Conservation (phyloP, 2,113 vertebrate species). For the Siniperca knerii region DNA sequence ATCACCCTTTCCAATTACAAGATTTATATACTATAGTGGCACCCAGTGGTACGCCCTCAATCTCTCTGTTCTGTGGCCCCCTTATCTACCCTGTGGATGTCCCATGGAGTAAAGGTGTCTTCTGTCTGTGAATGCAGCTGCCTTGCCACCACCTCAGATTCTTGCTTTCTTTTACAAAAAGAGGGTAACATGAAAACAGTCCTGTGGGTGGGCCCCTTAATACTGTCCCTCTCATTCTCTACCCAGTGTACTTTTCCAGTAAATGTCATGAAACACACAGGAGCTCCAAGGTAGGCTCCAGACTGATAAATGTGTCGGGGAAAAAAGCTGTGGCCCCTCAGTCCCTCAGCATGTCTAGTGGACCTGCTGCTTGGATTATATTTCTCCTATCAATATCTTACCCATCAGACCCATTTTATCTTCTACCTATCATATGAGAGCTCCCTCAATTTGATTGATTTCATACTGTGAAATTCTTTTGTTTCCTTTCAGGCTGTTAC, state of each 20-base stretch:
- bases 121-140: constrained; percentile 85
- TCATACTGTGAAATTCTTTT: constrained; percentile 17
- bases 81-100: constrained; percentile 67
- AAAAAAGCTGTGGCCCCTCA: constrained; percentile 20
- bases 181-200: constrained; percentile 71
- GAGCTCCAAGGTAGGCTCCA: constrained; percentile 73
- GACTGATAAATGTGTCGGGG: constrained; percentile 81
- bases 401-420: constrained; percentile 21
- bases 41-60: constrained; percentile 47
- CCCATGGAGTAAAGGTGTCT: constrained; percentile 74
- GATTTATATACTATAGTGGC: constrained; percentile 78
- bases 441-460: constrained; percentile 4
- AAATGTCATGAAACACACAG: constrained; percentile 65
- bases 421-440: constrained; percentile 1
- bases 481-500: not conserved
- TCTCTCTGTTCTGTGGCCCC: constrained; percentile 42
- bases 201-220: constrained; percentile 71
- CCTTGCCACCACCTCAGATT: constrained; percentile 69
- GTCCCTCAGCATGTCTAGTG: constrained; percentile 45
- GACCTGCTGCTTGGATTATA: constrained; percentile 61
- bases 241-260: constrained; percentile 78
- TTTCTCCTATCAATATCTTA: constrained; percentile 53
- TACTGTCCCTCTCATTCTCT: constrained; percentile 60
- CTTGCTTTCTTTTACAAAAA: constrained; percentile 65
- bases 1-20: constrained; percentile 80